phyloP scores from a whole-genome alignment of 2,113 vertebrate species.

The Nesogale talazaci region DNA sequence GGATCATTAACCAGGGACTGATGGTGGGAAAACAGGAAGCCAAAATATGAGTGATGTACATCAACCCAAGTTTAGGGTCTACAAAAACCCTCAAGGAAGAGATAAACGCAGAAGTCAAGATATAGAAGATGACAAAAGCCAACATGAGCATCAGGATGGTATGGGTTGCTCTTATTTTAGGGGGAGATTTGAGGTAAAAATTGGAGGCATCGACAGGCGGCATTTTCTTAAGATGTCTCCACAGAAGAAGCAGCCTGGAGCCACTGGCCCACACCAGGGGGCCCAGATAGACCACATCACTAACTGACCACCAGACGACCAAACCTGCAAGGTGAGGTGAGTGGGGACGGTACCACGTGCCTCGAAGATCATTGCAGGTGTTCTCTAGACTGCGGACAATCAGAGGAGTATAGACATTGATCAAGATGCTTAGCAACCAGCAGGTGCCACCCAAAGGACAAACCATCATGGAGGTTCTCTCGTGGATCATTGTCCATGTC shows the following conservation, averaged over 20 bases:
- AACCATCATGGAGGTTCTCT: too few relatives aligned
- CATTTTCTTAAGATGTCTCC: not conserved
- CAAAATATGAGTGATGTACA: not conserved
- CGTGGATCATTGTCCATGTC: too few relatives aligned
- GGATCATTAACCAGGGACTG: not conserved
- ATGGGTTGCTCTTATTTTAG: not conserved
- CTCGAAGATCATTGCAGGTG: rapidly evolving
- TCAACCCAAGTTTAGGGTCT: rapidly evolving
- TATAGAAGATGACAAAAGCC: not conserved
- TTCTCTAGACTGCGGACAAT: not conserved
- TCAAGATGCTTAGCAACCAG: not conserved
- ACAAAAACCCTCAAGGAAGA: not conserved
- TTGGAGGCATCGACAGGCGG: rapidly evolving
- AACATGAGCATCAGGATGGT: not conserved
- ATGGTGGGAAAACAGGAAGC: not conserved
- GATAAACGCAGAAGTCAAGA: rapidly evolving
- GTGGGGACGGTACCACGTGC: not conserved
- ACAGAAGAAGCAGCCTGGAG: not conserved
- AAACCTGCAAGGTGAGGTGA: rapidly evolving
- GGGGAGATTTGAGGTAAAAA: rapidly evolving
- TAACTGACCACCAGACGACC: too few relatives aligned
- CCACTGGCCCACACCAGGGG: not conserved
- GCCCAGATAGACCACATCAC: rapidly evolving
- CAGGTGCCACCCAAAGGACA: not conserved
- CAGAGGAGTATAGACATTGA: rapidly evolving